These are phyloP conservation scores for Ectobius pallidus DNA, from an alignment of 2,888 invertebrate species.

Conservation along the genomic window DNA sequence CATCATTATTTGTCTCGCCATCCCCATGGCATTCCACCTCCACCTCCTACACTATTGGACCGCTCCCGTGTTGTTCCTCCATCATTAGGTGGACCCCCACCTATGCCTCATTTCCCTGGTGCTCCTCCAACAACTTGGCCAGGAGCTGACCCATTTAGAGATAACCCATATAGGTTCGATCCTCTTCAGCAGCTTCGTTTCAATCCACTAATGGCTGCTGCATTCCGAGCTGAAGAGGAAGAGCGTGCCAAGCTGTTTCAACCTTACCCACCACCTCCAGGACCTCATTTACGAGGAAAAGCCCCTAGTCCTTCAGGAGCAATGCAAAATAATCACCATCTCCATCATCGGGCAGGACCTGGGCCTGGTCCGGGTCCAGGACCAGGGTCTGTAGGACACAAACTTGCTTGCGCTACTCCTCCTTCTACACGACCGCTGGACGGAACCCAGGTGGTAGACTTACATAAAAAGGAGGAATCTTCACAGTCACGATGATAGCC, in stretches of 20 bases:
- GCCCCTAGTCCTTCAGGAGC: constrained; percentile 57
- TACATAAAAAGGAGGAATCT: constrained; percentile 44
- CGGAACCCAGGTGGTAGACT: constrained; percentile 35
- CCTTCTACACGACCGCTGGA: constrained; percentile 27
- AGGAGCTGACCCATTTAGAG: constrained; percentile 57
- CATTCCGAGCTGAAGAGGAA: constrained; percentile 69
- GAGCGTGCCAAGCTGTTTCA: constrained; percentile 77
- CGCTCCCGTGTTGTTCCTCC: constrained; percentile 47
- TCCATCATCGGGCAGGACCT: constrained; percentile 35
- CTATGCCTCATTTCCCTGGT: constrained; percentile 52
- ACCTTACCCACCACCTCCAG: constrained; percentile 61
- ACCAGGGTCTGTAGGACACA: constrained; percentile 27
- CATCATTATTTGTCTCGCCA: constrained; percentile 47
- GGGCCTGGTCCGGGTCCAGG: constrained; percentile 23
- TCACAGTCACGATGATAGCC: constrained; percentile 42
- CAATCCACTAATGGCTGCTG: constrained; percentile 78
- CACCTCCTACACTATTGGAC: constrained; percentile 49
- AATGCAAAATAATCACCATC: constrained; percentile 54
- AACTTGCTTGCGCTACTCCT: constrained; percentile 36
- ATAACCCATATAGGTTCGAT: constrained; percentile 73
- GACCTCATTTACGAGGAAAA: constrained; percentile 60
- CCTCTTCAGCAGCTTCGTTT: constrained; percentile 70
- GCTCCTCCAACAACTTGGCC: constrained; percentile 34
- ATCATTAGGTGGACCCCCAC: constrained; percentile 57
- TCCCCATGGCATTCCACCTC: constrained; percentile 25